Percentiles rank a stretch among this genome's conserved stretches.
Conservation (phyloP, 2,797 vertebrate species). For the Channallabes apus region DNA sequence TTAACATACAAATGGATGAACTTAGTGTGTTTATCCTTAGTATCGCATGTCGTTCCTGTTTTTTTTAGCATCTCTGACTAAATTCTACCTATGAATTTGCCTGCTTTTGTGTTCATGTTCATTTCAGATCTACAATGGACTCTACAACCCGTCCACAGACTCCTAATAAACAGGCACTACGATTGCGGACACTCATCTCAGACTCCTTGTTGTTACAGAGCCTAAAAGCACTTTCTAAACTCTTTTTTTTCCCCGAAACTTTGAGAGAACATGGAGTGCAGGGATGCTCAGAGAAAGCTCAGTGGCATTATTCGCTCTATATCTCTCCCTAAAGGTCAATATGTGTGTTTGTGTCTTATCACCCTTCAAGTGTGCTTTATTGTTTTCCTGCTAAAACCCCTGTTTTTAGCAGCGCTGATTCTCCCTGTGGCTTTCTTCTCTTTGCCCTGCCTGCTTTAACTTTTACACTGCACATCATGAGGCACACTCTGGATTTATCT, state of each 20-base stretch:
- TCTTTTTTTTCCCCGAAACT: background rate
- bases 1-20: background rate
- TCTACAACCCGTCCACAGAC: background rate
- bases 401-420: background rate
- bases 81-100: background rate
- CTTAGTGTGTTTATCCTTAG: background rate
- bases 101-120: background rate
- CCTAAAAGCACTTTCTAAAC: background rate
- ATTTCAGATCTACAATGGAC: background rate
- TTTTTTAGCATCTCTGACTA: background rate
- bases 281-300: background rate
- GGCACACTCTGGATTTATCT: background rate
- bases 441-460: background rate
- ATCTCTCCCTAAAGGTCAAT: conserved; percentile 17
- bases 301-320: background rate
- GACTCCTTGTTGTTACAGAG: background rate
- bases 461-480: background rate
- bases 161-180: background rate
- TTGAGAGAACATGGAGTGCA: background rate
- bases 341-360: conserved; percentile 9
- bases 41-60: background rate
- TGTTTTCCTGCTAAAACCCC: conserved; percentile 4
- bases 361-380: conserved; percentile 14
- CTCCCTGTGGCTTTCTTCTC: background rate
- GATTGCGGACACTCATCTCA: background rate